A percentile compares a stretch with the other conserved stretches of the same genome.
Conservation (phyloP, 2,888 invertebrate species). For the Cyrtodaria siliqua region DNA sequence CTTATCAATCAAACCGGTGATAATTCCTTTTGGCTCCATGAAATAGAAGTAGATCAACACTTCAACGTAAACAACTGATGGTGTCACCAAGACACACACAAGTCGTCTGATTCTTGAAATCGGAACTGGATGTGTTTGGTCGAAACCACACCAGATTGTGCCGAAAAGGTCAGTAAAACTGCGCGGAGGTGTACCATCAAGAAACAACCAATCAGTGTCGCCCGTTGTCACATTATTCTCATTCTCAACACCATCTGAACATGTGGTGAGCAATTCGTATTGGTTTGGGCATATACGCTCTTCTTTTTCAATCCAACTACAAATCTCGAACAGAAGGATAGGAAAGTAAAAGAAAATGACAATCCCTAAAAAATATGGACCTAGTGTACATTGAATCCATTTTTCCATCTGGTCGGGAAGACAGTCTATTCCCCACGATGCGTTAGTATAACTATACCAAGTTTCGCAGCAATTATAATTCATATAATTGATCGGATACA, state of each 20-base stretch:
- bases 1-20: slow-evolving; percentile 19
- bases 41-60: slow-evolving; percentile 18
- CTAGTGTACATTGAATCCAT: slow-evolving; percentile 32
- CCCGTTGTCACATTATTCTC: neutral
- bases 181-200: slow-evolving; percentile 29
- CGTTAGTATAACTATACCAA: slow-evolving; percentile 12
- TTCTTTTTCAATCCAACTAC: slow-evolving; percentile 17
- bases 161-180: slow-evolving; percentile 7
- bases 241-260: neutral
- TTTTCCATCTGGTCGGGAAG: slow-evolving; percentile 9
- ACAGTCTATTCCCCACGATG: neutral
- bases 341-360: slow-evolving; percentile 44
- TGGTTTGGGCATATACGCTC: slow-evolving; percentile 8
- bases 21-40: neutral
- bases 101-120: slow-evolving; percentile 34
- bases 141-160: slow-evolving; percentile 4
- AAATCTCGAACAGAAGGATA: slow-evolving; percentile 14
- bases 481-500: slow-evolving; percentile 26
- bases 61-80: slow-evolving; percentile 14
- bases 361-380: slow-evolving; percentile 34
- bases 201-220: slow-evolving; percentile 25
- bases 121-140: slow-evolving; percentile 6
- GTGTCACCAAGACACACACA: slow-evolving; percentile 16
- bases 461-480: slow-evolving; percentile 39
- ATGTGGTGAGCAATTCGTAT: slow-evolving; percentile 2